Percentiles rank a stretch among this genome's conserved stretches.
Conservation (phyloP, 2,888 invertebrate genomes). For the Abscondita cerata region DNA sequence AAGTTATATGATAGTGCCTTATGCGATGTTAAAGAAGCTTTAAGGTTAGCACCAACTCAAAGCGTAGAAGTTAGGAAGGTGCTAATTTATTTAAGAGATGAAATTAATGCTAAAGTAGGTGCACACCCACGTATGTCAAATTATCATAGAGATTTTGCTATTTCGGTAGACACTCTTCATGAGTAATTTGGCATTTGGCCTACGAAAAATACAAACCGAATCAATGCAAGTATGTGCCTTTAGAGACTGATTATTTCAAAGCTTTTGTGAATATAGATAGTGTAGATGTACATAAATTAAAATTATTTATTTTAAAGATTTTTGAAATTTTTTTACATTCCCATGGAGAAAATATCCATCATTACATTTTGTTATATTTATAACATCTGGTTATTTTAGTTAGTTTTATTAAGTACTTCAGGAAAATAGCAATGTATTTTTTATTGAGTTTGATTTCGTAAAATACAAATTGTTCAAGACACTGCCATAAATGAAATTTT, state of each 20-base stretch:
- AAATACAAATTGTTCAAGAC: too few species aligned
- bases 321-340: conserved; percentile 48
- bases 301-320: conserved; percentile 49
- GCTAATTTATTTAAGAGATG: conserved; percentile 76
- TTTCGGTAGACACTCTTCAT: conserved; percentile 57
- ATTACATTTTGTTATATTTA: conserved; percentile 38
- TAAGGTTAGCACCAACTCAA: conserved; percentile 73
- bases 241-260: conserved; percentile 33
- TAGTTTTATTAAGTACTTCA: conserved; percentile 2
- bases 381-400: conserved; percentile 35
- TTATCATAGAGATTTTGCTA: conserved; percentile 51
- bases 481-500: too few species aligned
- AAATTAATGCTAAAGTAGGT: conserved; percentile 66
- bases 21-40: conserved; percentile 82
- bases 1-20: conserved; percentile 77
- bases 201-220: conserved; percentile 6
- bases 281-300: conserved; percentile 42
- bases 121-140: conserved; percentile 43
- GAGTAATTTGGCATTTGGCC: conserved; percentile 43
- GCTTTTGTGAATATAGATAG: conserved; percentile 43
- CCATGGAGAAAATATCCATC: conserved; percentile 46
- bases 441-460: too few species aligned
- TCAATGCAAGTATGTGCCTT: conserved; percentile 31
- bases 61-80: conserved; percentile 78
- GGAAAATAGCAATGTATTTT: too few species aligned